Percentiles rank a stretch among this genome's conserved stretches.
Conservation (phyloP, 2,113 vertebrate genomes). For the Carassius auratus region DNA sequence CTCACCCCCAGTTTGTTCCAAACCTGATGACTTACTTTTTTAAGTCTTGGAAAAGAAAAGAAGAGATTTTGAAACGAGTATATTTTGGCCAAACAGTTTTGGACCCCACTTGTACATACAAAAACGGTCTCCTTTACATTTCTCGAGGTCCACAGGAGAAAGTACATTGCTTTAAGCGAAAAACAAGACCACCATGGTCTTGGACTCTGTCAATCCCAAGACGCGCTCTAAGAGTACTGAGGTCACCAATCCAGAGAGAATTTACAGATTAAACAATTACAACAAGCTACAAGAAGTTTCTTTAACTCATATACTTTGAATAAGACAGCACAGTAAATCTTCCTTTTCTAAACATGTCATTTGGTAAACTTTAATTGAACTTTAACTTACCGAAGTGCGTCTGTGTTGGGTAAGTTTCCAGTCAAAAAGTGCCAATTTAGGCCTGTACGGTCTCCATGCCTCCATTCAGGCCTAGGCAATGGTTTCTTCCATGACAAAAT, state of each 20-base stretch:
- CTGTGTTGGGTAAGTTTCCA: constrained; percentile 13
- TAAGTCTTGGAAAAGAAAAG: not conserved
- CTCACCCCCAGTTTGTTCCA: not conserved
- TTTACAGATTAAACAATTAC: not conserved
- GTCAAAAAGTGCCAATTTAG: not conserved
- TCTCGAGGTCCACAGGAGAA: not conserved
- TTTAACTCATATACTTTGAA: not conserved
- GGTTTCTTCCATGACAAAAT: constrained; percentile 12
- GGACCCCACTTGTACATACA: not conserved
- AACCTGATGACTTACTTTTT: constrained; percentile 2
- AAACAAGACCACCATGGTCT: not conserved
- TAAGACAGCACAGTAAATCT: not conserved
- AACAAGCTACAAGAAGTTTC: not conserved
- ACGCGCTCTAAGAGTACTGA: not conserved
- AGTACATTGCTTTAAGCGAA: not conserved
- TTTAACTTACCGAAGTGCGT: not conserved
- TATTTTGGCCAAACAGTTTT: not conserved
- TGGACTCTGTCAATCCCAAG: not conserved
- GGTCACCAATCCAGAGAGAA: not conserved
- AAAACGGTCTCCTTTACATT: not conserved
- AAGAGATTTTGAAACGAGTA: not conserved
- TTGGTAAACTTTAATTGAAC: constrained; percentile 25
- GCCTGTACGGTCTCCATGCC: constrained; percentile 5
- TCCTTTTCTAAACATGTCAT: not conserved
- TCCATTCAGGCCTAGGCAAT: not conserved